phyloP scores from a whole-genome alignment of 92 coral and sea anemone species.

The Ricordea florida region DNA sequence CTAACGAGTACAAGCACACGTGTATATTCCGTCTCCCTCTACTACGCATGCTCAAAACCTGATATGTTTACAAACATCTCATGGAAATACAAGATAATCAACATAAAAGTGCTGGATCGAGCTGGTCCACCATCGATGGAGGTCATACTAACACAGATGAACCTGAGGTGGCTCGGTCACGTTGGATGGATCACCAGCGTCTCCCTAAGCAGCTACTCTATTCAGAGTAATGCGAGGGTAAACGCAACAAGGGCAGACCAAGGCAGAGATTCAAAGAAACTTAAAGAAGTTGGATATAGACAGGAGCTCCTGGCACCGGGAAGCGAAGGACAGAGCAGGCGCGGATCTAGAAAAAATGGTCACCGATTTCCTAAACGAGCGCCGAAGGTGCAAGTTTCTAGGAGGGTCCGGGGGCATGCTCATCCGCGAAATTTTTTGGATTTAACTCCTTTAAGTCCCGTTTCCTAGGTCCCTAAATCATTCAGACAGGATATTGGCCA shows the following conservation, averaged over 20 bases:
- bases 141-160: background rate
- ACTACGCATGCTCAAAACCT: too few relatives aligned
- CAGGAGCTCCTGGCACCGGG: background rate
- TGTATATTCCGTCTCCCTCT: too few relatives aligned
- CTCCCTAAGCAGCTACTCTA: slow-evolving; percentile 32
- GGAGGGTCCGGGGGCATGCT: too few relatives aligned
- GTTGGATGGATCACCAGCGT: slow-evolving; percentile 13
- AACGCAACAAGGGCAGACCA: slow-evolving; percentile 10
- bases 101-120: background rate
- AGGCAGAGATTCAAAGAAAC: slow-evolving; percentile 48
- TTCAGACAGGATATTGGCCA: too few relatives aligned
- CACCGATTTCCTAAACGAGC: too few relatives aligned
- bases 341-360: too few relatives aligned
- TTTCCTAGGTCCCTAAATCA: too few relatives aligned
- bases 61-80: background rate
- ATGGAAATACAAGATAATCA: background rate
- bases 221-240: slow-evolving; percentile 34
- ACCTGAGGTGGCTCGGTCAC: slow-evolving; percentile 22
- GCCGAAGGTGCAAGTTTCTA: too few relatives aligned
- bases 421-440: too few relatives aligned
- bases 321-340: slow-evolving; percentile 15
- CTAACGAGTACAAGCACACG: too few relatives aligned
- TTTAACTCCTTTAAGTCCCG: too few relatives aligned
- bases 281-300: slow-evolving; percentile 1
- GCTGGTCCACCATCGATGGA: background rate